Evolutionary conservation across 2,797 vertebrate genomes (phyloP).

Genomic region (Chelidonichthys spinosus): DNA sequence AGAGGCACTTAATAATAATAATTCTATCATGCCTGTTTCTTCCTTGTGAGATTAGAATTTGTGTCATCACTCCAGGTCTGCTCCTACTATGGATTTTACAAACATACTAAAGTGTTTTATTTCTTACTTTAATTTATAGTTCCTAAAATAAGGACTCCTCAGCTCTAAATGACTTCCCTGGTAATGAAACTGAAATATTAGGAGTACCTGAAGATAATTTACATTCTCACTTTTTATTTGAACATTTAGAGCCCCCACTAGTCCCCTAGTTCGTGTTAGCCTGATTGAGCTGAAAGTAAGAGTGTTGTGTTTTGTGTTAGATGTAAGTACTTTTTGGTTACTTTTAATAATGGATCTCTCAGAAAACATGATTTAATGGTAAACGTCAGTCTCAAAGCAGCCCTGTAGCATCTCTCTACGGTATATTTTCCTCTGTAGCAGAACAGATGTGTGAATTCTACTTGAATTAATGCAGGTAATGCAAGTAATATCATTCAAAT

Average conservation of each 20-base stretch:
- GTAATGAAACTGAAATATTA: background rate
- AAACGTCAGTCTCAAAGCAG: background rate
- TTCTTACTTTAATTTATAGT: background rate
- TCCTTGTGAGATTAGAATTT: background rate
- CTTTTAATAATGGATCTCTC: background rate
- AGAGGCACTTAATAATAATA: constrained; percentile 23
- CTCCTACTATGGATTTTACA: background rate
- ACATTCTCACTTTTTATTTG: background rate
- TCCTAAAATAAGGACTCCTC: background rate
- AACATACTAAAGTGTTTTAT: background rate
- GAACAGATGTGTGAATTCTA: background rate
- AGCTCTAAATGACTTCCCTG: background rate
- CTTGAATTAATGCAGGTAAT: background rate
- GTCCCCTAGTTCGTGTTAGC: background rate
- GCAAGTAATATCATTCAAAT: background rate
- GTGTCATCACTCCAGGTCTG: constrained; percentile 1
- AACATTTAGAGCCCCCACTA: background rate
- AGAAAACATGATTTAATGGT: background rate
- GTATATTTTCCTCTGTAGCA: background rate
- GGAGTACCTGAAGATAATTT: background rate
- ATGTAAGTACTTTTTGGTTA: background rate
- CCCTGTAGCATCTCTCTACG: background rate
- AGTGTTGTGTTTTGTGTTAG: background rate
- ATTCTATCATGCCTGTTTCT: background rate
- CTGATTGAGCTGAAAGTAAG: background rate